A percentile compares a stretch with the other conserved stretches of the same genome.
Evolutionary conservation across 2,888 invertebrate genomes (phyloP).

Genomic region (Horisme vitalbata): DNA sequence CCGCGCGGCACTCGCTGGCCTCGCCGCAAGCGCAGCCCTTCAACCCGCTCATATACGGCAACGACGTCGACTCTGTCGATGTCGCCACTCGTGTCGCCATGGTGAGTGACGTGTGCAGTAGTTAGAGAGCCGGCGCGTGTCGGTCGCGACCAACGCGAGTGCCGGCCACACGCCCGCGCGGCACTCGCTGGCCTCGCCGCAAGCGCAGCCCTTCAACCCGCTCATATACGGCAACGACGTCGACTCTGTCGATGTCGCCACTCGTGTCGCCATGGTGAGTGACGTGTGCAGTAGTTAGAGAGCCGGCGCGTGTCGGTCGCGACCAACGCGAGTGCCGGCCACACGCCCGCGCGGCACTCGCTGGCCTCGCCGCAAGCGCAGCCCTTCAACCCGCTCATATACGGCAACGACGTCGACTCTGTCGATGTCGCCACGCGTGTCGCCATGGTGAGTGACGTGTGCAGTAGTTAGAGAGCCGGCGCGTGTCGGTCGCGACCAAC

Average conservation of each 20-base stretch:
- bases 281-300: no score
- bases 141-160: conserved; percentile 50
- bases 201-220: conserved; percentile 87
- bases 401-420: conserved; percentile 97
- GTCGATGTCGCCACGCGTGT: conserved; percentile 99
- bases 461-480: conserved; percentile 58
- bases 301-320: conserved; percentile 66
- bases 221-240: conserved; percentile 97
- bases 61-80: conserved; percentile 98
- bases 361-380: conserved; percentile 74
- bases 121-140: conserved; percentile 72
- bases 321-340: conserved; percentile 53
- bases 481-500: conserved; percentile 59
- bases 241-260: conserved; percentile 99
- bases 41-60: conserved; percentile 96
- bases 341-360: conserved; percentile 70
- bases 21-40: conserved; percentile 80
- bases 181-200: conserved; percentile 71
- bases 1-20: conserved; percentile 71
- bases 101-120: conserved; percentile 33
- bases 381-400: conserved; percentile 93
- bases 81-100: conserved; percentile 95
- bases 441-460: conserved; percentile 63
- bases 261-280: no score
- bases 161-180: conserved; percentile 66